A percentile compares a stretch with the other conserved stretches of the same genome.
phyloP scores from a whole-genome alignment of 2,888 invertebrate genomes.

The Macaria notata region DNA sequence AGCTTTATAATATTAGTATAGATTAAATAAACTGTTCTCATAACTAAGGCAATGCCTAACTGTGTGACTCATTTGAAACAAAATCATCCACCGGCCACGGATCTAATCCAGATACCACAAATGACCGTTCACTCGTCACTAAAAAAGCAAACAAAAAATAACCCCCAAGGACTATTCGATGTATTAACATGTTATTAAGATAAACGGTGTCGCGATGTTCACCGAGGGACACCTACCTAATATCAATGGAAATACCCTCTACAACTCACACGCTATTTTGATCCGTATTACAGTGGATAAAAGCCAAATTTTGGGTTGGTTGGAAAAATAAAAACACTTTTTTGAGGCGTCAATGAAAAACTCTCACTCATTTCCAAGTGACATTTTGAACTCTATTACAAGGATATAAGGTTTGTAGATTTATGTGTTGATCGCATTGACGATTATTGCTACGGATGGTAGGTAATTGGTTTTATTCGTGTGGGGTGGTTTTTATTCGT shows the following conservation, averaged over 20 bases:
- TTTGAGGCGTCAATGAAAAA: background rate
- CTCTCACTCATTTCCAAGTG: background rate
- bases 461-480: conserved; percentile 34
- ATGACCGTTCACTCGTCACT: conserved; percentile 52
- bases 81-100: conserved; percentile 32
- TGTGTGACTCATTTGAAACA: no score
- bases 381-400: conserved; percentile 6
- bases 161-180: conserved; percentile 37
- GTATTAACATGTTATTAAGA: conserved; percentile 70
- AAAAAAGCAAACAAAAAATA: conserved; percentile 45
- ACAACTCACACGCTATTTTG: background rate
- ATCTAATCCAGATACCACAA: conserved; percentile 59
- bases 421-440: background rate
- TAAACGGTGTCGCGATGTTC: conserved; percentile 57
- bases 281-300: background rate
- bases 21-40: no score
- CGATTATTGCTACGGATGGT: conserved; percentile 18
- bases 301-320: no score
- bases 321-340: background rate
- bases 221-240: conserved; percentile 28
- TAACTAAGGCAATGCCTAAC: no score
- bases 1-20: no score
- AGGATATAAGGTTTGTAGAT: background rate
- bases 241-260: conserved; percentile 12
- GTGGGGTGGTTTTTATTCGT: conserved; percentile 27